Base-by-base conservation (phyloP, 2,888 invertebrate genomes). In the Drosophila phalerata region DNA sequence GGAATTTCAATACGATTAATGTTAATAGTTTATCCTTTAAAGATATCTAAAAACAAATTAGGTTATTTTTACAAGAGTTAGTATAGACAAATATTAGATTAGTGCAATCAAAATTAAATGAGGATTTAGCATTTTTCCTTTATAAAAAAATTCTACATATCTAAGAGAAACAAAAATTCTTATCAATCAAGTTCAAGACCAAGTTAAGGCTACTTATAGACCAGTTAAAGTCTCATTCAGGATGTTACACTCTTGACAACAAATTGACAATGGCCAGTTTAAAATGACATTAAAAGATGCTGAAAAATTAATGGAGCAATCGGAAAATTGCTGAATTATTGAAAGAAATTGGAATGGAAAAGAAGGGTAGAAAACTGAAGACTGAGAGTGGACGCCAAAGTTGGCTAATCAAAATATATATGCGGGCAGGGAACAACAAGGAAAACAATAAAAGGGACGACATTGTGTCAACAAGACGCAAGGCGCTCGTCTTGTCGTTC, bases 301-400 rank as follows among this genome's bases (percentile, higher is more conserved):
- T 77, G 70, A 73, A 82, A 79, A 79, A 76, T 77, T 73, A 77
- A 88, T 83, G 66, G 58, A 81, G 34, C 77, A 82, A 79, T 82
- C 78, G 77, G 72, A 73, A 87, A 87, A 74, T 87, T 85, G 85
- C 56, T 75, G 69, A 84, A 79, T 88, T 83, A 88, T 88, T 88
- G 69, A 71, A 42, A 25, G 13, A 55, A 34, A 34, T 15, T 32
- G 49, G 28, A 40, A 15, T n/a, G 45, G 8, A 34, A 22, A 6
- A 25, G 28, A 43, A n/a, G 56, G 52, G 15, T 40, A n/a, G 17
- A 37, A 10, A 11, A 3, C 3, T 28, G 25, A 30, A 13, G 43
- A 15, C 8, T 32, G 38, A 43, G 42, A 62, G 49, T 51, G 45
- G 42, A 62, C 49, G 55, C 38, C 37, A 53, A 76, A 56, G 78